Percentiles rank a stretch among this genome's conserved stretches.
These are phyloP conservation scores for Anastatus disparis DNA, from an alignment of 1,140 invertebrate species.

Conservation along the genomic window DNA sequence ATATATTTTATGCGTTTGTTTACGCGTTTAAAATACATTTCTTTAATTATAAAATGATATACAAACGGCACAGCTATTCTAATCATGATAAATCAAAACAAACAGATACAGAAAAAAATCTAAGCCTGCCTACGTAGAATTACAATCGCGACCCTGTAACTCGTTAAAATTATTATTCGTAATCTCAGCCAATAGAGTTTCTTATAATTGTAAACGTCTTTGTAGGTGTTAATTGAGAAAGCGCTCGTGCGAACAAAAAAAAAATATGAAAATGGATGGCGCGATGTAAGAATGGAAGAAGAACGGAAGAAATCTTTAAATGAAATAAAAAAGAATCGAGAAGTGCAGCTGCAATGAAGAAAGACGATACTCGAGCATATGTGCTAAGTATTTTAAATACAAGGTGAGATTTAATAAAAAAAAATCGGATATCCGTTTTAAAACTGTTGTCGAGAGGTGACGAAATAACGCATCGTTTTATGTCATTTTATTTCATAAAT, in stretches of 20 bases:
- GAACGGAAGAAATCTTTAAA: not conserved
- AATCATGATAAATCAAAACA: constrained; percentile 7
- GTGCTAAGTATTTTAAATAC: not conserved
- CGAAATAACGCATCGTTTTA: too few relatives aligned
- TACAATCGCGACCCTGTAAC: too few relatives aligned
- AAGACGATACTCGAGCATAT: not conserved
- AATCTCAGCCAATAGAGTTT: not conserved
- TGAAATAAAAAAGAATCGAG: not conserved
- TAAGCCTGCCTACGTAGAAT: constrained; percentile 6
- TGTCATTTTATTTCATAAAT: too few relatives aligned
- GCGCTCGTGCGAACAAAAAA: not conserved
- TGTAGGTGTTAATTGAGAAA: constrained; percentile 23
- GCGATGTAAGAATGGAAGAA: not conserved
- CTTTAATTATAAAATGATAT: too few relatives aligned
- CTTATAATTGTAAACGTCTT: not conserved
- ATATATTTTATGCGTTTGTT: too few relatives aligned
- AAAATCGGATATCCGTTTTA: not conserved
- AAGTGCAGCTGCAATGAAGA: not conserved
- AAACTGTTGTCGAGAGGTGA: not conserved
- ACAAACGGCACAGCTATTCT: not conserved
- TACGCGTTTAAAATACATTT: too few relatives aligned
- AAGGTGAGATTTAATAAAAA: not conserved
- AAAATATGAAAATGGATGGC: not conserved
- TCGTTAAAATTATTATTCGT: constrained; percentile 3
- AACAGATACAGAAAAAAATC: not conserved